Conservation (phyloP, 2,113 vertebrate genomes). For the Odobenus rosmarus region DNA sequence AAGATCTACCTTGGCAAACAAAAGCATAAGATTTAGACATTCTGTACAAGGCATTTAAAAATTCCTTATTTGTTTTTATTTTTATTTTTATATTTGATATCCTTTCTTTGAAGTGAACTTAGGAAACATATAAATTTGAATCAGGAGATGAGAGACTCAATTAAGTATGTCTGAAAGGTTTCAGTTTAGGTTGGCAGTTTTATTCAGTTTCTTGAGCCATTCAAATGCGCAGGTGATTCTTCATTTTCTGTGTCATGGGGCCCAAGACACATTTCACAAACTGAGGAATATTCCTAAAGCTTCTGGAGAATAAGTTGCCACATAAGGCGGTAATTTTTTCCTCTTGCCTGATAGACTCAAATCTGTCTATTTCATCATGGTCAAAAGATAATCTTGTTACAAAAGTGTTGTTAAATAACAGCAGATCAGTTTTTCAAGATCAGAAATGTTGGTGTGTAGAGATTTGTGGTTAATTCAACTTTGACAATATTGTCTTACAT, state of each 20-base stretch:
- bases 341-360: background rate
- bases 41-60: constrained; percentile 27
- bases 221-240: background rate
- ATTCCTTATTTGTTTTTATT: background rate
- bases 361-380: constrained; percentile 32
- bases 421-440: constrained; percentile 3
- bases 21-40: background rate
- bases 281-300: constrained; percentile 41
- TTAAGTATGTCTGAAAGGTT: constrained; percentile 49
- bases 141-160: constrained; percentile 26
- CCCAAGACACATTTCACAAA: constrained; percentile 14
- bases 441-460: background rate
- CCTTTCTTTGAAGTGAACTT: constrained; percentile 36
- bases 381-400: constrained; percentile 19
- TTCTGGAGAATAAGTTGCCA: background rate
- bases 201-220: constrained; percentile 51
- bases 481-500: background rate
- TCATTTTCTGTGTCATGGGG: constrained; percentile 45
- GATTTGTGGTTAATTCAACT: constrained; percentile 2
- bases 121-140: constrained; percentile 44
- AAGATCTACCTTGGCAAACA: background rate
- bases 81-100: constrained; percentile 24
- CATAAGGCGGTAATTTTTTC: background rate
- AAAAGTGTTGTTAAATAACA: constrained; percentile 34
- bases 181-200: constrained; percentile 41